These are phyloP conservation scores for Lasaia peninsularis DNA, from an alignment of 1,140 invertebrate species.

Conservation along the genomic window DNA sequence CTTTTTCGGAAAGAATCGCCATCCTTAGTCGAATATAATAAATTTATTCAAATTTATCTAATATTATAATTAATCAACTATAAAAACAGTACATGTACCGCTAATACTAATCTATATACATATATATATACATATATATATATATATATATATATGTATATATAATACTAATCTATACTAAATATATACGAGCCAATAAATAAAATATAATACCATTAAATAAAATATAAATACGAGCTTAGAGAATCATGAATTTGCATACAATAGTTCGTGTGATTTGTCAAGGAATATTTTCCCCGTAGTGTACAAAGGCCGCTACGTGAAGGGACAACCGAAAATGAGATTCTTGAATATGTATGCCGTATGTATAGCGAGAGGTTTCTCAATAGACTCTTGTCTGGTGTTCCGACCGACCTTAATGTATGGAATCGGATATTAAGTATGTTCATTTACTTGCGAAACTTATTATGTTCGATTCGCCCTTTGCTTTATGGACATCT, in stretches of 20 bases:
- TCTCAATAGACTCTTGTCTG: neutral
- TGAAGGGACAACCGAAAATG: constrained; percentile 11
- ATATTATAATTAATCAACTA: too few relatives aligned
- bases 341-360: constrained; percentile 15
- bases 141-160: too few relatives aligned
- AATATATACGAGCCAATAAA: too few relatives aligned
- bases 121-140: too few relatives aligned
- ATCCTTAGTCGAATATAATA: too few relatives aligned
- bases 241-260: neutral
- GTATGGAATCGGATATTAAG: constrained; percentile 2
- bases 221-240: too few relatives aligned
- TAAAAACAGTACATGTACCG: too few relatives aligned
- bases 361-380: neutral
- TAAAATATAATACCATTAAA: too few relatives aligned
- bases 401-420: neutral
- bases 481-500: neutral
- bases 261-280: neutral
- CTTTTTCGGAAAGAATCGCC: too few relatives aligned
- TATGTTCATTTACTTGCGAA: neutral
- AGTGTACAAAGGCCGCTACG: neutral
- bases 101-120: too few relatives aligned
- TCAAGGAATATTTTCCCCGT: neutral
- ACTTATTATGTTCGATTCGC: neutral
- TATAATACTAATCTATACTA: too few relatives aligned
- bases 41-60: too few relatives aligned